Conservation (phyloP, 2,113 vertebrate species). For the Eleginops maclovinus region DNA sequence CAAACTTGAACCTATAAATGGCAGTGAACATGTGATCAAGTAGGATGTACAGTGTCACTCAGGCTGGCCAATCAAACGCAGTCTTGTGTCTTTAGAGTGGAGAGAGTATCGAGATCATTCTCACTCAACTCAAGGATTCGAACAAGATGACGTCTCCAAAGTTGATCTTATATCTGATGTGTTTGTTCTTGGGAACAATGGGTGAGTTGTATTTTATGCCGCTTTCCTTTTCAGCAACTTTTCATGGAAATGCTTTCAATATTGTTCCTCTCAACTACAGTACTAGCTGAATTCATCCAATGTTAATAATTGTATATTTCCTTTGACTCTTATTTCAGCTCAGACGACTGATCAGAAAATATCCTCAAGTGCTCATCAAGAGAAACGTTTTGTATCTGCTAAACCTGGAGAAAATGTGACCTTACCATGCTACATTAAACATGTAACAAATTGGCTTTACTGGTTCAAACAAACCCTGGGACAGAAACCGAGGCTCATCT, state of each 20-base stretch:
- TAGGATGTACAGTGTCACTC: not conserved
- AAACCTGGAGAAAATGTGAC: not conserved
- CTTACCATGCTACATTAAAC: slow-evolving; percentile 7
- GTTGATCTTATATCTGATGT: slow-evolving; percentile 7
- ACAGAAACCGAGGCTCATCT: slow-evolving; percentile 39
- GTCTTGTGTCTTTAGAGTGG: not conserved
- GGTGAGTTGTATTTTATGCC: slow-evolving; percentile 11
- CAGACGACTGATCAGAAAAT: not conserved
- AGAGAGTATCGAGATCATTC: not conserved
- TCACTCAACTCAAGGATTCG: slow-evolving; percentile 5
- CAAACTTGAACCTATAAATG: not conserved
- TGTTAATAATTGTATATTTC: not conserved
- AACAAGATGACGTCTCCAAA: slow-evolving; percentile 15
- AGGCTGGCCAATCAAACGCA: slow-evolving; percentile 16
- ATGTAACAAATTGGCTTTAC: not conserved
- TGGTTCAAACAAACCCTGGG: slow-evolving; percentile 64
- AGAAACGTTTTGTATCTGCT: too few relatives aligned
- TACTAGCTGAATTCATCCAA: not conserved
- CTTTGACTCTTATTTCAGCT: slow-evolving; percentile 15
- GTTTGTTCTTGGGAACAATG: slow-evolving; percentile 14
- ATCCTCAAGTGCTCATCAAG: not conserved
- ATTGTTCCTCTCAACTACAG: not conserved
- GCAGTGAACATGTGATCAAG: not conserved
- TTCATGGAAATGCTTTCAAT: not conserved
- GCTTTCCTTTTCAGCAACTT: not conserved